Base-by-base conservation (phyloP, 2,797 vertebrate genomes). In the Pteropus rufus region DNA sequence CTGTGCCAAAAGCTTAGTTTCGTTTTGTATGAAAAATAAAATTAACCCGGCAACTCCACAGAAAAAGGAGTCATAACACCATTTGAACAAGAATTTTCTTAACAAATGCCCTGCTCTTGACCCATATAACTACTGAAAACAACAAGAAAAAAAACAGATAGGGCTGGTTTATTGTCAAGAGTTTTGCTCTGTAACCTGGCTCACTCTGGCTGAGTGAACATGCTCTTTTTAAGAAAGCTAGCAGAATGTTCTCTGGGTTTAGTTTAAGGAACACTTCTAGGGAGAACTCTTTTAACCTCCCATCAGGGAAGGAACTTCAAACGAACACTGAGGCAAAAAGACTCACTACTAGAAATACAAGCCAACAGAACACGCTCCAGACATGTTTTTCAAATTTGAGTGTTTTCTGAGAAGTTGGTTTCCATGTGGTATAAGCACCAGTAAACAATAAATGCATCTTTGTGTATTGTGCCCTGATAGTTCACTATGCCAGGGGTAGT, bases 341-440 rank as follows among this genome's bases (percentile, higher is more conserved):
- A 26, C 49, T 97, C 92, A 82, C 19, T 86, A 39, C 24, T 4
- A 77, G 75, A 97, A 95, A 95, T 84, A 60, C 96, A 96, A 67
- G 62, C 19, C 46, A 93, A 24, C 39, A 91, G 76, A 89, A 52
- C 65, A 91, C 97, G 65, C 11, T 85, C 21, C 67, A 94, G 73
- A 39, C 93, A 0, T 70, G 3, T 70, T 96, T 96, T 97, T 95
- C 65, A 90, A 95, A 94, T 79, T 36, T 6, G 19, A 56, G 62
- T 81, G 2, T 94, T 86, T 95, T 97, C 93, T 81, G 36, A 87
- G 72, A 97, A 95, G 23, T 54, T 46, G 23, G 29, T 89, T 95
- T 93, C 24, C n/a, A 12, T 88, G 1, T 72, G 82, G 52, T 62
- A 34, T 11, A 64, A 96, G 41, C 62, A 62, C 73, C 70, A 75